These are phyloP conservation scores for Phortica variegata DNA, from an alignment of 1,140 invertebrate genomes.

Conservation along the genomic window DNA sequence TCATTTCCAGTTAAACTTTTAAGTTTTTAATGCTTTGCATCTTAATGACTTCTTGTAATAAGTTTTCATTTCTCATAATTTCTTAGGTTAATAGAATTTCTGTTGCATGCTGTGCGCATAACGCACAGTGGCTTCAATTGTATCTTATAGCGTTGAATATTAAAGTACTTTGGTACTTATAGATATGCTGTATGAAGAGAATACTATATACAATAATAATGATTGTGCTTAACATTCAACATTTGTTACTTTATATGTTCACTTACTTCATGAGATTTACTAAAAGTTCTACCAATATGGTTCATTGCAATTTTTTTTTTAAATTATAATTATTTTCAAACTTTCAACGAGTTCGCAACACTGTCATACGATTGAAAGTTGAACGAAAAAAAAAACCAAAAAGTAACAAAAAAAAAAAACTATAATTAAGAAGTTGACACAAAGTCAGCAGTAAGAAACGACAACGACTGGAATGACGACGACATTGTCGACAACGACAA, in stretches of 20 bases:
- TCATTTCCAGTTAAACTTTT: constrained; percentile 47
- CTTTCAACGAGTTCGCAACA: too few relatives aligned
- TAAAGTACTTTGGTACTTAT: too few relatives aligned
- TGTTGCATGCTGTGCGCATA: constrained; percentile 27
- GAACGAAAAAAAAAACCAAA: constrained; percentile 2
- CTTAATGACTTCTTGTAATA: constrained; percentile 57
- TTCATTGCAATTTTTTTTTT: too few relatives aligned
- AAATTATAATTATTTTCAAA: too few relatives aligned
- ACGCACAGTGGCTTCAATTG: not conserved
- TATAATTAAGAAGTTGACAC: constrained; percentile 52
- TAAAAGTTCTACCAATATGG: too few relatives aligned
- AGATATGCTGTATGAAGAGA: too few relatives aligned
- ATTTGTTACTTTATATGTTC: too few relatives aligned
- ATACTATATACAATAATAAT: too few relatives aligned
- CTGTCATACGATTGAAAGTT: too few relatives aligned
- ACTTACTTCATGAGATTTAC: too few relatives aligned
- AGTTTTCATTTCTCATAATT: constrained; percentile 57
- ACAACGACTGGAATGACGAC: constrained; percentile 35
- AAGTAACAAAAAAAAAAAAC: constrained; percentile 25
- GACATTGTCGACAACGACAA: constrained; percentile 2
- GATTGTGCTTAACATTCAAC: too few relatives aligned
- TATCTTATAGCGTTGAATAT: too few relatives aligned
- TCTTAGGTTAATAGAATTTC: constrained; percentile 56
- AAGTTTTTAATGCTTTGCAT: constrained; percentile 55
- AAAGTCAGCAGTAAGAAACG: constrained; percentile 40